Percentiles rank a stretch among this genome's conserved stretches.
phyloP scores from a whole-genome alignment of 2,888 invertebrate genomes.

The Dorcus hopei region DNA sequence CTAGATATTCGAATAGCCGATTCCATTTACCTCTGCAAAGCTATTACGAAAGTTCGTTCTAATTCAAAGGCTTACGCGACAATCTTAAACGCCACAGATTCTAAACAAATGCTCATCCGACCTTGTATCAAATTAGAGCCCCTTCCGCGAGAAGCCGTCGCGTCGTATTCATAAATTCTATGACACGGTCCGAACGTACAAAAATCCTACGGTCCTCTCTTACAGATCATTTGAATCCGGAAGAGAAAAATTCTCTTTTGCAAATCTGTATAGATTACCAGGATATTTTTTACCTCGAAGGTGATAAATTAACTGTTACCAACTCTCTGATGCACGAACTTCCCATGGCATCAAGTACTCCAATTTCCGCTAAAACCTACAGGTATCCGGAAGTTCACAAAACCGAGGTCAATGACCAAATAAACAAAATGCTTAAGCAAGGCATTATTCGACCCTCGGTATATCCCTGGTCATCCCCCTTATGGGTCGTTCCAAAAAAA shows the following conservation, averaged over 20 bases:
- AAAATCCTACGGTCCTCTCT: not conserved
- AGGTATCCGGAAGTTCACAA: no score
- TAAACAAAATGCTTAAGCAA: no score
- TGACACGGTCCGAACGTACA: not conserved
- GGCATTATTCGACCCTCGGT: no score
- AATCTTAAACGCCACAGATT: slow-evolving; percentile 11
- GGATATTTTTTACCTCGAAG: not conserved
- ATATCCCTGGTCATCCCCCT: no score
- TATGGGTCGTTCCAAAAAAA: no score
- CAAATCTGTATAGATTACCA: not conserved
- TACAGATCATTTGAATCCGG: slow-evolving; percentile 6
- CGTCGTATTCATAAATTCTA: no score
- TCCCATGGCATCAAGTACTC: no score
- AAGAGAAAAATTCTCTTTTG: not conserved
- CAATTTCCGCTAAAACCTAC: no score
- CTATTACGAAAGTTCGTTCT: slow-evolving; percentile 17
- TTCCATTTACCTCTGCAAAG: slow-evolving; percentile 22
- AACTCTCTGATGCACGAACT: not conserved
- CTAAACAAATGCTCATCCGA: not conserved
- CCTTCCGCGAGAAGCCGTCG: no score
- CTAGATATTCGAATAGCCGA: slow-evolving; percentile 16
- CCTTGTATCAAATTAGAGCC: no score
- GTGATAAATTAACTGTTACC: not conserved
- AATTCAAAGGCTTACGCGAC: slow-evolving; percentile 18
- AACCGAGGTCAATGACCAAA: no score